phyloP scores from a whole-genome alignment of 2,888 invertebrate species.

The Troglohyphantes excavatus region DNA sequence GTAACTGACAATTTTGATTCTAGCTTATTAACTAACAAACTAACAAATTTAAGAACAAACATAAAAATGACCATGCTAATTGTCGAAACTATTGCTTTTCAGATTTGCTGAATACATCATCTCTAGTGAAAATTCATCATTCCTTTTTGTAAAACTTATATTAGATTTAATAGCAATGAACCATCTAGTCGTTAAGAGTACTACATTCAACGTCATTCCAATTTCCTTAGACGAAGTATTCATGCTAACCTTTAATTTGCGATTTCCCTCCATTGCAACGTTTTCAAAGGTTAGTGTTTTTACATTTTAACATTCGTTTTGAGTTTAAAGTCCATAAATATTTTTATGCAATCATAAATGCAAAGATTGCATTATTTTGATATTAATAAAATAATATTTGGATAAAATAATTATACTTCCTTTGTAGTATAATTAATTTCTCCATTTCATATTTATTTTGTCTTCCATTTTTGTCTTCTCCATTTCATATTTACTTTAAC shows the following conservation, averaged over 20 bases:
- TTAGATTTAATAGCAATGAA: slow-evolving; percentile 95
- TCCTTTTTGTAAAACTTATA: slow-evolving; percentile 94
- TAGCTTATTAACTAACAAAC: neutral
- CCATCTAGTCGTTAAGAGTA: slow-evolving; percentile 94
- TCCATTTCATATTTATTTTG: too few species aligned
- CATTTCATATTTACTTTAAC: too few species aligned
- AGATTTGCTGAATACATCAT: slow-evolving; percentile 94
- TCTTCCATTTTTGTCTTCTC: too few species aligned
- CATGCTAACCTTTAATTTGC: slow-evolving; percentile 93
- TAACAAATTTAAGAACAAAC: neutral
- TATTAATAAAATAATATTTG: too few species aligned
- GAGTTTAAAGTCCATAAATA: too few species aligned
- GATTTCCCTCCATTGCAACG: slow-evolving; percentile 93
- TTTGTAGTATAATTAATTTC: too few species aligned
- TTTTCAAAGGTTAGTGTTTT: slow-evolving; percentile 88
- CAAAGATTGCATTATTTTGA: too few species aligned
- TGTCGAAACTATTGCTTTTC: slow-evolving; percentile 39
- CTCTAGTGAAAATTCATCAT: slow-evolving; percentile 92
- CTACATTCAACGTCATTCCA: slow-evolving; percentile 95
- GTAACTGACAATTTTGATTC: too few species aligned
- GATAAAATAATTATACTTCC: too few species aligned
- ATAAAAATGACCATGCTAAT: too few species aligned
- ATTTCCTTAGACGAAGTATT: slow-evolving; percentile 94
- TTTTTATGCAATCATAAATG: too few species aligned
- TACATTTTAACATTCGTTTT: too few species aligned